Evolutionary conservation across 2,113 vertebrate species (phyloP), one percentile per base, ranked within the genome.

Genomic region (Alligator mississippiensis): DNA sequence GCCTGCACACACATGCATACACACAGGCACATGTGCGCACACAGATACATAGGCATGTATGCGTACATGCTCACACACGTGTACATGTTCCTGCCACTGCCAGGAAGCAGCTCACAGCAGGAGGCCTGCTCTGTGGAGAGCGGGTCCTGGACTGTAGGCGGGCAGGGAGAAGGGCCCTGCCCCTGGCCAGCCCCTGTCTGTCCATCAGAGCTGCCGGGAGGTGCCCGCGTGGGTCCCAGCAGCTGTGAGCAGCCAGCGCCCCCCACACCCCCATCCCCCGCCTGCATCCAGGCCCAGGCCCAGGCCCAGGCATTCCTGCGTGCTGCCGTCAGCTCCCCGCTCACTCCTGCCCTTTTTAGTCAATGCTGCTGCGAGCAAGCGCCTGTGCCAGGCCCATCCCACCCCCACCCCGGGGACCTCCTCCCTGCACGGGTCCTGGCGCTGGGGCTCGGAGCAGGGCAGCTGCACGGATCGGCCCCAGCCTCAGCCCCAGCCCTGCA

Each of bases 261-360:
- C 76, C 77, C 77, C 10, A 38, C 38, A 38, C 38, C 38, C 38
- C 5, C 38, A 38, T 38, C 83, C 79, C 28, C 24, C 1, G 85
- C 79, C 88, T n/a, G 75, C 63, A 10, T 0, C 0, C 24, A 82
- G 79, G 55, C 17, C 34, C 6, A 24, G 72, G 80, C 0, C 4
- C 90, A 91, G 91, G 85, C 82, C 0, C 92, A 59, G 84, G 66
- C 95, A 97, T 97, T 97, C 96, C 95, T 96, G 5, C 1, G 75
- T 0, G 3, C 92, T 97, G 96, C 95, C 68, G 95, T 96, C 96
- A 97, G 94, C 92, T 80, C 92, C 28, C 89, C 1, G 25, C 82
- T 38, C 38, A 4, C 38, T 90, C 93, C 84, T 97, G 92, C 94
- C 97, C 97, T 97, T 97, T 97, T 97, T 97, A 97, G 96, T 96